Conservation (phyloP, 1,140 invertebrate genomes). For the Drosophila persimilis region DNA sequence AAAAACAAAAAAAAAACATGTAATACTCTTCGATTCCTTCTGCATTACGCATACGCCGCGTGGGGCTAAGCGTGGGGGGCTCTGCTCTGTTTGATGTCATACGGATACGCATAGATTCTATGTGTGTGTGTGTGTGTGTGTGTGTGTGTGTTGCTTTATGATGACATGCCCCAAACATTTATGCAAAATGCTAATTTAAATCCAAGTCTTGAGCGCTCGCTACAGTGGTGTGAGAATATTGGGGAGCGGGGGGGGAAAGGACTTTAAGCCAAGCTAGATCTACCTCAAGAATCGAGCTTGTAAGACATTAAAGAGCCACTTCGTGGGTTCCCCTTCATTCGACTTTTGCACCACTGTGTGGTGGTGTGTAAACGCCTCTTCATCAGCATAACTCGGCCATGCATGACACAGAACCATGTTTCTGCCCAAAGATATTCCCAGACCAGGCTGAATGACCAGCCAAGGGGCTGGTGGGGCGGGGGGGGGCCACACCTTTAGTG, state of each 20-base stretch:
- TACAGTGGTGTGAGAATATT: constrained; percentile 33
- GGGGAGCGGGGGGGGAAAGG: too few relatives aligned
- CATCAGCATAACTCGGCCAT: constrained; percentile 74
- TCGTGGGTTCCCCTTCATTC: too few relatives aligned
- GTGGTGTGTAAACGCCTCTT: constrained; percentile 66
- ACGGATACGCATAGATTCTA: constrained; percentile 17
- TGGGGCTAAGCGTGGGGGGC: constrained; percentile 27
- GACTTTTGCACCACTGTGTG: not conserved
- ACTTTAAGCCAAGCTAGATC: too few relatives aligned
- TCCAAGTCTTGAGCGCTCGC: constrained; percentile 45
- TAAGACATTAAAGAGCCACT: too few relatives aligned
- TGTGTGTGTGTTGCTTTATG: constrained; percentile 52
- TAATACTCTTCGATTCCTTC: constrained; percentile 31
- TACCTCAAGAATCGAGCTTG: too few relatives aligned
- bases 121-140: constrained; percentile 35
- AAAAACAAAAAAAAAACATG: not conserved
- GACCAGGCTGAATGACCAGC: constrained; percentile 21
- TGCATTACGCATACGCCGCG: constrained; percentile 76
- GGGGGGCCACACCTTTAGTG: constrained; percentile 64
- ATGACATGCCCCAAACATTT: constrained; percentile 73
- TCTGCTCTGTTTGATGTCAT: constrained; percentile 56
- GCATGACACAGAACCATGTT: constrained; percentile 62
- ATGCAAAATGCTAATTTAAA: constrained; percentile 79
- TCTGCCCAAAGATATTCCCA: constrained; percentile 14
- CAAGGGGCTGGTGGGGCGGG: too few relatives aligned